Conservation (phyloP, 2,113 vertebrate species). For the Ceyx cyanopectus region DNA sequence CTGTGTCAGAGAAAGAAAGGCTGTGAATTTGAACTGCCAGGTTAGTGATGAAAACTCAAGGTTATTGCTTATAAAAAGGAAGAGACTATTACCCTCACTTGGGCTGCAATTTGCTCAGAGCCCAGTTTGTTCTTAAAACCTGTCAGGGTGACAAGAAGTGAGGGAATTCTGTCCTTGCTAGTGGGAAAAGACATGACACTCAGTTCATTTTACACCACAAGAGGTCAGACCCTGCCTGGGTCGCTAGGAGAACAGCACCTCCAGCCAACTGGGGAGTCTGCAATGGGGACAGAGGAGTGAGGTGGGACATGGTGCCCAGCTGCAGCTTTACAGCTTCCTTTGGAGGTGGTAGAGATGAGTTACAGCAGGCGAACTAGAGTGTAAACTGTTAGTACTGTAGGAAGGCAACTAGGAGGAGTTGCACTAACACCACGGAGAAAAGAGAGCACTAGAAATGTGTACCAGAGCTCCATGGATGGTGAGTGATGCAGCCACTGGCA, state of each 20-base stretch:
- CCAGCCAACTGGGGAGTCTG: not conserved
- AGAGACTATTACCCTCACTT: not conserved
- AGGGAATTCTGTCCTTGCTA: not conserved
- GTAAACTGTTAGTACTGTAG: not conserved
- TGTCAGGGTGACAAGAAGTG: not conserved
- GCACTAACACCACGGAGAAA: not conserved
- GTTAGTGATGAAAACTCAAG: conserved; percentile 28
- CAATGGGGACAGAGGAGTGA: not conserved
- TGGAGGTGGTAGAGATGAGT: not conserved
- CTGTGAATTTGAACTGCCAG: conserved; percentile 1
- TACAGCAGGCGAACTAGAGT: not conserved
- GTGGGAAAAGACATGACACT: not conserved
- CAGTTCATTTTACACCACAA: not conserved
- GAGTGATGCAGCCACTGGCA: not conserved
- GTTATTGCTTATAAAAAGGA: not conserved
- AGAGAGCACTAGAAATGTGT: not conserved
- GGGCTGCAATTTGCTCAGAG: not conserved
- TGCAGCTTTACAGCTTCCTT: not conserved
- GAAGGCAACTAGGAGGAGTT: not conserved
- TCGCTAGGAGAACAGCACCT: not conserved
- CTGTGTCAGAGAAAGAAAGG: not conserved
- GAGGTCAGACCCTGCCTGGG: not conserved
- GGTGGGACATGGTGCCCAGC: not conserved
- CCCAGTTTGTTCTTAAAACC: not conserved
- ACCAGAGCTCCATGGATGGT: not conserved